A percentile compares a stretch with the other conserved stretches of the same genome.
These are phyloP conservation scores for Eilema caniola DNA, from an alignment of 2,888 invertebrate species.

Conservation along the genomic window DNA sequence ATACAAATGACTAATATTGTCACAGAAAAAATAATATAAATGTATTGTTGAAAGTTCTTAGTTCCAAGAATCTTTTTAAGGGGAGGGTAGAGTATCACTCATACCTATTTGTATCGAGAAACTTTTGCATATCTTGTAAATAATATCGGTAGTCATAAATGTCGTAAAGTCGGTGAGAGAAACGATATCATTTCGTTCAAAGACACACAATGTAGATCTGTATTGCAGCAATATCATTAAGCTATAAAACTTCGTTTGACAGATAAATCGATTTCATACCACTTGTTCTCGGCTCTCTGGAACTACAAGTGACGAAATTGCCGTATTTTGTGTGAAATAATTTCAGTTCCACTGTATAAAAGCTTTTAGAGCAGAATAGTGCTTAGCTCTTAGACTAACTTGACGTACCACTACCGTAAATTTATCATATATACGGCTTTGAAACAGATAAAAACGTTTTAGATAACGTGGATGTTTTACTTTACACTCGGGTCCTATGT, in stretches of 20 bases:
- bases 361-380: constrained; percentile 17
- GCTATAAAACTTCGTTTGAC: constrained; percentile 33
- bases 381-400: constrained; percentile 15
- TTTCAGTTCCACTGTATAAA: constrained; percentile 26
- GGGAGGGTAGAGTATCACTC: neutral
- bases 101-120: neutral
- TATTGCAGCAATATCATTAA: constrained; percentile 36
- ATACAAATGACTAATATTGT: too few species aligned
- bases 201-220: constrained; percentile 24
- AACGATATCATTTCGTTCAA: constrained; percentile 28
- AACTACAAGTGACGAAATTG: constrained; percentile 34
- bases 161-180: neutral
- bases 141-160: constrained; percentile 21
- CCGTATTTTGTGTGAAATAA: constrained; percentile 30
- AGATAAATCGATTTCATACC: constrained; percentile 45
- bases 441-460: neutral
- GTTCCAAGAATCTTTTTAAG: neutral
- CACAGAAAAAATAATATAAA: too few species aligned
- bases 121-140: neutral
- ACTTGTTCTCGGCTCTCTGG: constrained; percentile 19
- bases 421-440: neutral
- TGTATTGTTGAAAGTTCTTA: neutral
- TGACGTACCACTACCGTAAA: neutral
- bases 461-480: neutral
- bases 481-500: neutral